Evolutionary conservation across 2,113 vertebrate species (phyloP).

Genomic region (Triplophysa siluroides): DNA sequence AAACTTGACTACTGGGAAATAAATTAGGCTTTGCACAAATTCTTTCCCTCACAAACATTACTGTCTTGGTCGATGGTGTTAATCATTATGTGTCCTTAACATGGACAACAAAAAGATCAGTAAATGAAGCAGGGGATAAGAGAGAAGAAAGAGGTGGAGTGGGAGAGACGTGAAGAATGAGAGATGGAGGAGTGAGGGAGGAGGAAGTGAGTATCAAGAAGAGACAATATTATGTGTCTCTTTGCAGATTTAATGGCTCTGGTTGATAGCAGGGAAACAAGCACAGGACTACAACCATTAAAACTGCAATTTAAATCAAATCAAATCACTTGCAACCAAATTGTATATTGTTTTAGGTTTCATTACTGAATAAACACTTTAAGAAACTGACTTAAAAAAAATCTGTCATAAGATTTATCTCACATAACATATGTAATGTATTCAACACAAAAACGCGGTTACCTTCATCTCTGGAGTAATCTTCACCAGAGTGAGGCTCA

Average conservation of each 20-base stretch:
- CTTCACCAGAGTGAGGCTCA: conserved; percentile 96
- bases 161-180: not conserved
- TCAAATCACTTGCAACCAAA: not conserved
- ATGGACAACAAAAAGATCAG: not conserved
- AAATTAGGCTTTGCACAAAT: not conserved
- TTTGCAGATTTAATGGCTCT: conserved; percentile 31
- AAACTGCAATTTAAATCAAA: not conserved
- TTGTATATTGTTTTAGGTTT: not conserved
- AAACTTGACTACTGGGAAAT: not conserved
- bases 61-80: not conserved
- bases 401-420: not conserved
- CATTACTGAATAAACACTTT: not conserved
- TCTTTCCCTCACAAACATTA: not conserved
- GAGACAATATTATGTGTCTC: conserved; percentile 42
- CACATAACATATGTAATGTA: not conserved
- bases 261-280: conserved; percentile 66
- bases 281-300: conserved; percentile 64
- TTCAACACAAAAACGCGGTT: conserved; percentile 16
- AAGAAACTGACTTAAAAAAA: not conserved
- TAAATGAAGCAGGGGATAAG: not conserved
- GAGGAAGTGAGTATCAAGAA: conserved; percentile 18
- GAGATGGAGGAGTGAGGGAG: conserved; percentile 28
- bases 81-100: too few relatives aligned
- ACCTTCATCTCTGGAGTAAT: conserved; percentile 99
- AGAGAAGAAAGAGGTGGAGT: not conserved